A percentile compares a stretch with the other conserved stretches of the same genome.
These are phyloP conservation scores for Electrona antarctica DNA, from an alignment of 2,113 vertebrate species.

Conservation along the genomic window DNA sequence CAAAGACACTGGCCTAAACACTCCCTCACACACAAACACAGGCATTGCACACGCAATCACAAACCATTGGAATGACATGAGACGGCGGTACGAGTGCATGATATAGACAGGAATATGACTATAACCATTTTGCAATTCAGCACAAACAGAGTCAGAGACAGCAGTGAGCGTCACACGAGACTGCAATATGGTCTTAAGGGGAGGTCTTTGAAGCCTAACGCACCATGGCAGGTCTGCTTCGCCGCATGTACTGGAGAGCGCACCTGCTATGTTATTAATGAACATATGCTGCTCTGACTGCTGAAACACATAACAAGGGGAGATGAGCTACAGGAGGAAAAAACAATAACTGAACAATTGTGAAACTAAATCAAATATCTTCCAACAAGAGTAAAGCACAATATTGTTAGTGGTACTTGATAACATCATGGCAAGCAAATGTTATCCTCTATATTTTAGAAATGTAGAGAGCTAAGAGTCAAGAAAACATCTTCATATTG, in stretches of 20 bases:
- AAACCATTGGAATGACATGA: slow-evolving; percentile 23
- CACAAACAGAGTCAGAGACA: slow-evolving; percentile 28
- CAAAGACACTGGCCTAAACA: too few relatives aligned
- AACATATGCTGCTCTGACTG: slow-evolving; percentile 58
- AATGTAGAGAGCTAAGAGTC: too few relatives aligned
- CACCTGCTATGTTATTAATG: slow-evolving; percentile 58
- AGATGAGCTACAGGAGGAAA: slow-evolving; percentile 24
- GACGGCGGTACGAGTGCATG: slow-evolving; percentile 36
- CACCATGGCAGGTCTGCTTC: slow-evolving; percentile 39
- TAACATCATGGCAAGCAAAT: too few relatives aligned
- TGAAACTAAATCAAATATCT: slow-evolving; percentile 9
- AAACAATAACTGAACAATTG: slow-evolving; percentile 16
- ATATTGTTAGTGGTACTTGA: too few relatives aligned
- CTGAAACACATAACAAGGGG: slow-evolving; percentile 39
- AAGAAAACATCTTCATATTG: too few relatives aligned
- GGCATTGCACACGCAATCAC: not conserved
- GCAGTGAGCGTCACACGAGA: slow-evolving; percentile 20
- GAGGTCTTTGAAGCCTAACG: slow-evolving; percentile 45
- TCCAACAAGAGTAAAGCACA: too few relatives aligned
- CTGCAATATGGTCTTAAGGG: slow-evolving; percentile 19
- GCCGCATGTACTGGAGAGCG: slow-evolving; percentile 44
- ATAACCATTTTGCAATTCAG: slow-evolving; percentile 42
- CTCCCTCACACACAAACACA: not conserved
- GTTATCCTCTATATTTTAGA: too few relatives aligned
- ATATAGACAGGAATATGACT: not conserved